Evolutionary conservation across 2,797 vertebrate species (phyloP).

Genomic region (Pterois miles): DNA sequence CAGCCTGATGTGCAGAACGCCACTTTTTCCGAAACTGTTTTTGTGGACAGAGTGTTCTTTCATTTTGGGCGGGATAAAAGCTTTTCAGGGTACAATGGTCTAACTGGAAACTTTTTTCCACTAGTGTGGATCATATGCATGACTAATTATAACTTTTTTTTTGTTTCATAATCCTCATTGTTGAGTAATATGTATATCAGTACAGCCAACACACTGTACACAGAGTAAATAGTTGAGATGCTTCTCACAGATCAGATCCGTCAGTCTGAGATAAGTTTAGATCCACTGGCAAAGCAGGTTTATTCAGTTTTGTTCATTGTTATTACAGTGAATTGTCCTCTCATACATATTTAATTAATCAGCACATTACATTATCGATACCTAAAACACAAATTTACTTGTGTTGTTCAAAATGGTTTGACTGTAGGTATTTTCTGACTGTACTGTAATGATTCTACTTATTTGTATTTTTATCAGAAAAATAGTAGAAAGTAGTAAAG

Average conservation of each 20-base stretch:
- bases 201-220: neutral
- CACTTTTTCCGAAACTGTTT: constrained; percentile 10
- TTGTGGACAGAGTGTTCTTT: constrained; percentile 30
- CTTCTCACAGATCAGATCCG: neutral
- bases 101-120: constrained; percentile 44
- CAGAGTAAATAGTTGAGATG: neutral
- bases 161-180: no score
- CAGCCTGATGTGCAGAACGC: neutral
- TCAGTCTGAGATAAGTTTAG: neutral
- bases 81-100: constrained; percentile 34
- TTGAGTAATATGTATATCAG: neutral
- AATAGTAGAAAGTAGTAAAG: no score
- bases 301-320: neutral
- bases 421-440: neutral
- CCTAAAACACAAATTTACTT: neutral
- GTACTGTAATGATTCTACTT: no score
- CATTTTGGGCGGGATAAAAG: neutral
- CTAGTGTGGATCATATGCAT: constrained; percentile 27
- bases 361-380: neutral
- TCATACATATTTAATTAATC: neutral
- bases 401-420: neutral
- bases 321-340: neutral
- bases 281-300: neutral
- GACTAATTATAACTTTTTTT: constrained; percentile 11
- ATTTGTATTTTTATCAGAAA: no score